Evolutionary conservation across 1,140 invertebrate genomes (phyloP).

Genomic region (Philopotamus ludificatus): DNA sequence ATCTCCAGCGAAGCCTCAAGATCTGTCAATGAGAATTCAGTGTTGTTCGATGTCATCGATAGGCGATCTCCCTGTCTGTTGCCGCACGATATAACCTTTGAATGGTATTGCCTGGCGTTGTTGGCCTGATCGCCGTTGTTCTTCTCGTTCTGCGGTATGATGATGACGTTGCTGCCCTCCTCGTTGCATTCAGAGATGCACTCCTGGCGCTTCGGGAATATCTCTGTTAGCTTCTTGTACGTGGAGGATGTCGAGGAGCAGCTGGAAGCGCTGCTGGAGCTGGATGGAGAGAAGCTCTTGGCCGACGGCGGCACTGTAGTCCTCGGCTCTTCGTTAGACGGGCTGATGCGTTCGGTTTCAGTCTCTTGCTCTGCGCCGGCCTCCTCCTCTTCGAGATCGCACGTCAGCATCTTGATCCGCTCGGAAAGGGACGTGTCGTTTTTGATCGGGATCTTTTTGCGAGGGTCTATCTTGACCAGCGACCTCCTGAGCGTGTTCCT

Average conservation of each 20-base stretch:
- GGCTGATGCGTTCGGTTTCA: constrained; percentile 42
- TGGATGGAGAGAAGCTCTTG: constrained; percentile 58
- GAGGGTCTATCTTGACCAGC: constrained; percentile 63
- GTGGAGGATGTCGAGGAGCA: constrained; percentile 59
- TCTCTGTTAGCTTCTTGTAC: constrained; percentile 67
- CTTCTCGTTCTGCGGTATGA: constrained; percentile 47
- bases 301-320: constrained; percentile 49
- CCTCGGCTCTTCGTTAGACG: constrained; percentile 36
- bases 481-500: constrained; percentile 70
- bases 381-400: constrained; percentile 71
- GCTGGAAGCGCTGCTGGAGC: constrained; percentile 53
- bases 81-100: constrained; percentile 8
- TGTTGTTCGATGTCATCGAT: constrained; percentile 47
- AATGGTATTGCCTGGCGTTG: constrained; percentile 40
- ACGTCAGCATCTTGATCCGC: constrained; percentile 76
- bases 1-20: constrained; percentile 51
- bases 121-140: constrained; percentile 43
- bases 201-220: constrained; percentile 58
- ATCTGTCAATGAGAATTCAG: constrained; percentile 48
- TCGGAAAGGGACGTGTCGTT: constrained; percentile 72
- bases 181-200: constrained; percentile 49
- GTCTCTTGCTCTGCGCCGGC: constrained; percentile 27
- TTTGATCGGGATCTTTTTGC: constrained; percentile 56
- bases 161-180: constrained; percentile 47
- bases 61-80: constrained; percentile 52